phyloP scores from a whole-genome alignment of 2,888 invertebrate genomes.

The Heteromyza rotundicornis region DNA sequence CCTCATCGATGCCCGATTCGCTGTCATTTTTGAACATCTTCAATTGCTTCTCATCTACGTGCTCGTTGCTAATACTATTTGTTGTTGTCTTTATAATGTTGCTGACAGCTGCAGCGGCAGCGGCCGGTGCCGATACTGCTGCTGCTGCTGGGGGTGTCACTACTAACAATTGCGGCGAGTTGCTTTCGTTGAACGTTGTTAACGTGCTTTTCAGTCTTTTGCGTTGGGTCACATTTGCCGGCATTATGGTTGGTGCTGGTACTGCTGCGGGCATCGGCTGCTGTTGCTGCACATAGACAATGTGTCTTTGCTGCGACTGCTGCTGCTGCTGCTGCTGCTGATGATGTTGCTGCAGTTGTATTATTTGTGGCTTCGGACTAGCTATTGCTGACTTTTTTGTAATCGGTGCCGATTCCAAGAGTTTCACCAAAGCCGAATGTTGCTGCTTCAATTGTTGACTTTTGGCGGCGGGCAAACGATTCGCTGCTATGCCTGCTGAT shows the following conservation, averaged over 20 bases:
- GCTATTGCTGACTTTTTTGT: conserved; percentile 38
- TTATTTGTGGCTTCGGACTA: conserved; percentile 26
- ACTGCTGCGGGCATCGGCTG: conserved; percentile 30
- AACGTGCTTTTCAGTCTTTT: conserved; percentile 57
- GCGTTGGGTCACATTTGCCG: conserved; percentile 43
- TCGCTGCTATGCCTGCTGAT: conserved; percentile 2
- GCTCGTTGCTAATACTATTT: conserved; percentile 55
- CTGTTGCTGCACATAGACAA: conserved; percentile 58
- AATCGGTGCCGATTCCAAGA: conserved; percentile 67
- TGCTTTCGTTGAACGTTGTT: conserved; percentile 25
- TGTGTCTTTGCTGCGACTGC: conserved; percentile 38
- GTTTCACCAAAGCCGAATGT: conserved; percentile 71
- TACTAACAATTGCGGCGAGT: conserved; percentile 22
- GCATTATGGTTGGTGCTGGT: conserved; percentile 42
- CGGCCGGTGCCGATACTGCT: conserved; percentile 30
- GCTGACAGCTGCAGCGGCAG: conserved; percentile 7
- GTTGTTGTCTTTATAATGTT: conserved; percentile 45
- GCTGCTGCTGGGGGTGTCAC: conserved; percentile 19
- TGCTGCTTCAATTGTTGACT: conserved; percentile 66
- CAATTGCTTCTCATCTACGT: not conserved
- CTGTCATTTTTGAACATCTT: conserved; percentile 43
- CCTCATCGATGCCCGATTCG: conserved; percentile 52
- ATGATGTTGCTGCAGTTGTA: conserved; percentile 31
- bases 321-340: too few species aligned
- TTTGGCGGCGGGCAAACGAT: conserved; percentile 37